Conservation (phyloP, 92 coral and sea anemone species). For the Parazoanthus darwini region DNA sequence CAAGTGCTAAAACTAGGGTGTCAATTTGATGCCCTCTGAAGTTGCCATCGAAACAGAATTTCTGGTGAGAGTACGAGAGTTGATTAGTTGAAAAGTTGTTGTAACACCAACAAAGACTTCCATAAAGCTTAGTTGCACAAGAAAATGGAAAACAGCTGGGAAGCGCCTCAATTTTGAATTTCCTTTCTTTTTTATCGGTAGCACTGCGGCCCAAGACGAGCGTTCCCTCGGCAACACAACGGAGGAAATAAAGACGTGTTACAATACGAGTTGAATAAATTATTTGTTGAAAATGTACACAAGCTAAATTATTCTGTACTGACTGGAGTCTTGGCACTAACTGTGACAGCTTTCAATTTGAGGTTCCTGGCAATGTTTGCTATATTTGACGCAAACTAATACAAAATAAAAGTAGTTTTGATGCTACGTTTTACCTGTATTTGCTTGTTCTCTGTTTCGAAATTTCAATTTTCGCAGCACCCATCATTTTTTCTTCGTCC, state of each 20-base stretch:
- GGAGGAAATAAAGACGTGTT: slow-evolving; percentile 45
- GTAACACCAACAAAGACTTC: too few species aligned
- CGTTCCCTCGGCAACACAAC: slow-evolving; percentile 57
- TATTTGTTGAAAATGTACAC: background rate
- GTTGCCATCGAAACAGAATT: too few species aligned
- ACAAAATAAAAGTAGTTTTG: background rate
- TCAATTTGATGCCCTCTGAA: too few species aligned
- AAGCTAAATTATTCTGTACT: slow-evolving; percentile 8
- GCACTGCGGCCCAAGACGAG: slow-evolving; percentile 97
- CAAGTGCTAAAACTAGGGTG: too few species aligned
- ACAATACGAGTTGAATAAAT: background rate
- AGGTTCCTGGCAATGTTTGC: background rate
- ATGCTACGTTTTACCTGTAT: background rate
- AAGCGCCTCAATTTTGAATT: too few species aligned
- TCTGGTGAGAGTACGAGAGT: too few species aligned
- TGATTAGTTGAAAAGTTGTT: too few species aligned
- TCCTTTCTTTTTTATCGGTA: slow-evolving; percentile 34
- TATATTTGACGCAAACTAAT: background rate
- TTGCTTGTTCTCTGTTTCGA: background rate
- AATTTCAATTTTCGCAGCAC: background rate
- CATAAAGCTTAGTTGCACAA: too few species aligned
- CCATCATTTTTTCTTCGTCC: background rate
- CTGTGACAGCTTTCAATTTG: background rate
- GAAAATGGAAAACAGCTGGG: too few species aligned
- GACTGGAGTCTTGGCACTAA: background rate